A percentile compares a stretch with the other conserved stretches of the same genome.
Conservation (phyloP, 2,797 vertebrate genomes). For the Darevskia mixta region DNA sequence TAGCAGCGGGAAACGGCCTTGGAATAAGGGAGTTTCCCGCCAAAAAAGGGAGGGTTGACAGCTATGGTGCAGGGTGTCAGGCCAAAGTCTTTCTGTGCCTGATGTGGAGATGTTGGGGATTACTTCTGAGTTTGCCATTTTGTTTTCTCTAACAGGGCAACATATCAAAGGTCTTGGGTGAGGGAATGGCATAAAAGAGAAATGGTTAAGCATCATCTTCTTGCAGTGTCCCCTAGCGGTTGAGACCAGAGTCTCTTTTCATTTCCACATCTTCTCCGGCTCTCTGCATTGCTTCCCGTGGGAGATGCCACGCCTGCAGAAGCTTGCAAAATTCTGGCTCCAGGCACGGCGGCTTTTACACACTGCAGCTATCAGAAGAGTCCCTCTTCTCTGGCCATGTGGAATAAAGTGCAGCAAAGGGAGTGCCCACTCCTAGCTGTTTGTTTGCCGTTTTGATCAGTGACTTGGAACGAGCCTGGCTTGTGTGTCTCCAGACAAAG, state of each 20-base stretch:
- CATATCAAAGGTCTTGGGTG: not conserved
- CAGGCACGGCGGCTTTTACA: not conserved
- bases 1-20: too few species aligned
- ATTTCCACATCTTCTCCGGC: not conserved
- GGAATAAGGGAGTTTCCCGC: too few species aligned
- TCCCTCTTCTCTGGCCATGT: not conserved
- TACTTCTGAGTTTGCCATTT: too few species aligned
- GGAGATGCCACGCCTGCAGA: not conserved
- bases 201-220: not conserved
- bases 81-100: too few species aligned
- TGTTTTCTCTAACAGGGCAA: not conserved
- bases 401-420: accelerated
- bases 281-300: too few species aligned
- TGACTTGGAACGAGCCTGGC: accelerated
- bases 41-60: too few species aligned
- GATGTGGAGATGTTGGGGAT: too few species aligned
- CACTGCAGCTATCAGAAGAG: not conserved
- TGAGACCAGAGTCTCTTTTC: not conserved
- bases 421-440: not conserved
- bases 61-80: too few species aligned
- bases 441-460: not conserved
- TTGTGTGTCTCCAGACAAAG: accelerated
- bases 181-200: not conserved
- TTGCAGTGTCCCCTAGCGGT: not conserved
- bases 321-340: not conserved